A percentile compares a stretch with the other conserved stretches of the same genome.
Conservation (phyloP, 2,113 vertebrate genomes). For the Pachyramphus minor region DNA sequence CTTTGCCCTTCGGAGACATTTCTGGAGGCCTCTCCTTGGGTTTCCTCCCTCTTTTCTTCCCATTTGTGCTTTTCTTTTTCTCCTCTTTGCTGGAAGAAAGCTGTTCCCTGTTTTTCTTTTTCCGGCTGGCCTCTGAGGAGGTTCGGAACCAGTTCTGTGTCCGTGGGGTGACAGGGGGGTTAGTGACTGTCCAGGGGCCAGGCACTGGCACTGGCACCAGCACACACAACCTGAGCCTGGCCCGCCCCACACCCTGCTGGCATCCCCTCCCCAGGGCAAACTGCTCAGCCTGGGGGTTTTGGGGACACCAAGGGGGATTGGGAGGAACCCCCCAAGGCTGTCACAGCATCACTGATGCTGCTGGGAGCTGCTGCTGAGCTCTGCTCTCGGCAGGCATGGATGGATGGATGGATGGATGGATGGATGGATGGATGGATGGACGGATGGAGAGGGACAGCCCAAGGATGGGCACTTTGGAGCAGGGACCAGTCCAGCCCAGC, state of each 20-base stretch:
- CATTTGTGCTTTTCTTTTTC: constrained; percentile 75
- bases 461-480: accelerated
- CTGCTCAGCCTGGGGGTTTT: neutral
- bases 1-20: constrained; percentile 36
- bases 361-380: neutral
- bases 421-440: neutral
- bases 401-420: neutral
- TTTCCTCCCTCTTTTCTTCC: constrained; percentile 91
- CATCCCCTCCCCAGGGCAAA: neutral
- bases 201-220: neutral
- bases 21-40: constrained; percentile 83
- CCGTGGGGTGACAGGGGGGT: neutral
- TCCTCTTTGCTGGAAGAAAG: constrained; percentile 75
- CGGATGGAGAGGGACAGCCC: neutral
- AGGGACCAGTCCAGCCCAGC: neutral
- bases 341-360: neutral
- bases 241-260: neutral
- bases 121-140: constrained; percentile 76
- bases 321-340: neutral
- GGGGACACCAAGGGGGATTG: neutral
- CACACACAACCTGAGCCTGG: neutral
- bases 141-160: constrained; percentile 96
- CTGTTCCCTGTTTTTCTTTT: constrained; percentile 77
- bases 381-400: no score
- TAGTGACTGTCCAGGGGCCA: neutral